Conservation (phyloP, 2,888 invertebrate genomes). For the Phaonia tiefii region DNA sequence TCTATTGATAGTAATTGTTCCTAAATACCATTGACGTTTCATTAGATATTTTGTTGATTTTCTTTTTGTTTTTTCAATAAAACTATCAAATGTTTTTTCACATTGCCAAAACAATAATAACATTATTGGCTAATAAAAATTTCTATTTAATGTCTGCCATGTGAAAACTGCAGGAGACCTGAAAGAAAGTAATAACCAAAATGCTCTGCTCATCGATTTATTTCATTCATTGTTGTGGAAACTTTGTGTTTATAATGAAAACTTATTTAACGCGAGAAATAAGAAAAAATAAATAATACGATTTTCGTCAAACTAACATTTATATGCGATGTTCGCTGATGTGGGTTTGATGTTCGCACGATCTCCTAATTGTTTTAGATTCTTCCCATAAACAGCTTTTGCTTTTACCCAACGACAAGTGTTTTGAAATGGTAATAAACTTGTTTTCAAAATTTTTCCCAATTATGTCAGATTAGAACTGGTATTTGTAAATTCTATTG, state of each 20-base stretch:
- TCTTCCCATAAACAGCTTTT: no score
- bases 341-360: not conserved
- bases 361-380: no score
- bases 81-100: slow-evolving; percentile 34
- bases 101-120: slow-evolving; percentile 26
- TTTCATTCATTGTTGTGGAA: slow-evolving; percentile 6
- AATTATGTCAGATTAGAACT: slow-evolving; percentile 43
- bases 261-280: not conserved
- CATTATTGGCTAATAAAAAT: slow-evolving; percentile 33
- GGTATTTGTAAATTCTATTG: slow-evolving; percentile 25
- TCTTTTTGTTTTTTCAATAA: slow-evolving; percentile 29
- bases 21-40: no score
- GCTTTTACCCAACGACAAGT: not conserved
- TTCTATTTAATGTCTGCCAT: slow-evolving; percentile 11
- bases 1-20: no score
- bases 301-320: no score
- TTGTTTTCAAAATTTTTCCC: slow-evolving; percentile 22
- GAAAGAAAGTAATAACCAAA: not conserved
- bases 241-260: slow-evolving; percentile 24
- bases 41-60: slow-evolving; percentile 27
- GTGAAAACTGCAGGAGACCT: not conserved
- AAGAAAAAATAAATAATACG: no score
- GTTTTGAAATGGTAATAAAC: slow-evolving; percentile 4
- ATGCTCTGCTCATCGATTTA: not conserved
- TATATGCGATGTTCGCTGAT: not conserved